Base-by-base conservation (phyloP, 1,140 invertebrate species). In the Plutomurus gul region DNA sequence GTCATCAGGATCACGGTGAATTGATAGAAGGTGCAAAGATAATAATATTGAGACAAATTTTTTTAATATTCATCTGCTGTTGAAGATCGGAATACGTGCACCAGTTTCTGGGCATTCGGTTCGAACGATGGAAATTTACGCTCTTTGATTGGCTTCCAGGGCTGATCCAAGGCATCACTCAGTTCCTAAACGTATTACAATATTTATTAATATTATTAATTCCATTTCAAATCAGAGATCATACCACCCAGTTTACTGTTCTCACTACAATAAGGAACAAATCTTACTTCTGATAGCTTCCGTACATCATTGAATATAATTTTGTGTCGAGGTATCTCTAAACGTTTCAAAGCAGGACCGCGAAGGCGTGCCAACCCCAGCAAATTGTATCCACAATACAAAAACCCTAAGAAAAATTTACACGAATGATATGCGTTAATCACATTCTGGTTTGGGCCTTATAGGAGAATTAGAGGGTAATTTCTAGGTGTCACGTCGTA, bases 371-470 rank as follows among this genome's bases (percentile, higher is more conserved):
- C 78, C 18, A 79, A 30, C 8, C 78, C 78, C 18, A 79, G 11
- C 36, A 79, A 73, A 43, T 70, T 79, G 18, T 76, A 56, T 30
- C 78, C 78, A 37, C 78, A 79, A 36, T 79, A 79, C 27, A 75
- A 7, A 27, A 79, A 65, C 37, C 78, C 56, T 65, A 33, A 30
- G 20, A 33, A 65, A n/a, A n/a, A n/a, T n/a, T n/a, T n/a, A n/a
- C n/a, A n/a, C n/a, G n/a, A n/a, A n/a, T n/a, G n/a, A n/a, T n/a
- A n/a, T n/a, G n/a, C n/a, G n/a, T n/a, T n/a, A n/a, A n/a, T n/a
- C n/a, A n/a, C n/a, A n/a, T n/a, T n/a, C n/a, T n/a, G n/a, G n/a
- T n/a, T n/a, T n/a, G n/a, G n/a, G n/a, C n/a, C n/a, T n/a, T n/a
- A n/a, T n/a, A n/a, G n/a, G n/a, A n/a, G n/a, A n/a, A n/a, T n/a